Evolutionary conservation across 2,888 invertebrate species (phyloP), one percentile per base, ranked within the genome.

Genomic region (Agonopterix alstromeriana): DNA sequence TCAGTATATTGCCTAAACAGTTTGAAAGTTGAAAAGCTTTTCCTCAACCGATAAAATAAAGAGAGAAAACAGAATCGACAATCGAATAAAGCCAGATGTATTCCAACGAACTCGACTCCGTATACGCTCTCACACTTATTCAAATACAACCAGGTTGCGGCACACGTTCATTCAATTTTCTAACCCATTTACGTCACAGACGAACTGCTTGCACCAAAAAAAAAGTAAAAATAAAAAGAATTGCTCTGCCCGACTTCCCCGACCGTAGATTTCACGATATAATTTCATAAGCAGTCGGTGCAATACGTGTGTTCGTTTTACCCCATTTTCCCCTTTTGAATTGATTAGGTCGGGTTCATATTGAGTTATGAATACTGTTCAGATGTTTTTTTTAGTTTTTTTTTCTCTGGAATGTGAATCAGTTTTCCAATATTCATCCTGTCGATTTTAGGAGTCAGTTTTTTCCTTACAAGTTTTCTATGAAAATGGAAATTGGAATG

Each of bases 151-250:
- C 73, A 65, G 76, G 70, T 73, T 70, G 71, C 61, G 71, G 73
- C 71, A 74, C 70, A 74, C 67, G 73, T 70, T 85, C 82, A 87
- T 83, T 86, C 85, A 86, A 87, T 88, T 88, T 88, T 87, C 87
- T 87, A 88, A 88, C 87, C 87, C 87, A 88, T 87, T 88, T 88
- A 82, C 84, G 78, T 77, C 80, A 77, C 84, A 85, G 86, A 84
- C 84, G 77, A 63, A 77, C 75, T 74, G 74, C 73, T 73, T 73
- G 74, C 27, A 27, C 68, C 67, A 65, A 65, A 60, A 66, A 69
- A 74, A 70, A 55, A 50, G 38, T 43, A 43, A 47, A 48, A 42
- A 48, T 35, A 11, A 42, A 42, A 42, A 42, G n/a, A 38, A 38
- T 38, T 27, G 38, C 38, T 10, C 42, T 36, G 48, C 40, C 36